Evolutionary conservation across 2,113 vertebrate species (phyloP), one percentile per base, ranked within the genome.

Genomic region (Paradoxurus hermaphroditus): DNA sequence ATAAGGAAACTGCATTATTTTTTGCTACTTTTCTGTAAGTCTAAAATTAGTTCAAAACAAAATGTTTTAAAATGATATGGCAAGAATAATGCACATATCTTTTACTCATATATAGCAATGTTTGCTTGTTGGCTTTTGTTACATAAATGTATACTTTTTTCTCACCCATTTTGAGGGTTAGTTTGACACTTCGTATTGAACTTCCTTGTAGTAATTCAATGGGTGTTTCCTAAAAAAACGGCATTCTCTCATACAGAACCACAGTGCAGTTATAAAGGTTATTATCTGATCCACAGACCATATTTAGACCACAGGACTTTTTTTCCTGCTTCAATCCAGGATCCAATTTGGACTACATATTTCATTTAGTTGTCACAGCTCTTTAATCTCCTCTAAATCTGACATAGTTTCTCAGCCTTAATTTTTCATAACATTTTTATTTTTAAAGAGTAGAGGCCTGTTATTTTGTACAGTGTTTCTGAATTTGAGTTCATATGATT

Each of bases 11-110:
- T 82, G 12, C 34, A 59, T 36, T 73, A 53, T 83, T 91, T 86
- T 97, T 97, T 94, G 53, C 29, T 94, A 31, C 14, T 92, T 78
- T 97, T 91, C 67, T 83, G 2, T 89, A 89, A 89, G 23, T 95
- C 70, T 92, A 86, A 92, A 95, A 63, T 93, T 88, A 88, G 46
- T 89, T 92, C 27, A 92, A n/a, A 95, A 89, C 14, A 84, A 68
- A 41, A 83, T 13, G 65, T 70, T 75, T 59, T 31, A 23, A 62
- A 70, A 72, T 49, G 15, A 44, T 14, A 56, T 79, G 53, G 41
- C 21, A 94, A 86, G 79, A 92, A 82, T 94, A 77, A 79, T 65
- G 31, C 62, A 34, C 19, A 14, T 86, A 7, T 82, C 31, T 9
- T 90, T 96, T 88, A 84, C 18, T 75, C 16, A 31, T 92, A 90